phyloP scores from a whole-genome alignment of 2,113 vertebrate genomes.

The Motacilla tschutschensis region DNA sequence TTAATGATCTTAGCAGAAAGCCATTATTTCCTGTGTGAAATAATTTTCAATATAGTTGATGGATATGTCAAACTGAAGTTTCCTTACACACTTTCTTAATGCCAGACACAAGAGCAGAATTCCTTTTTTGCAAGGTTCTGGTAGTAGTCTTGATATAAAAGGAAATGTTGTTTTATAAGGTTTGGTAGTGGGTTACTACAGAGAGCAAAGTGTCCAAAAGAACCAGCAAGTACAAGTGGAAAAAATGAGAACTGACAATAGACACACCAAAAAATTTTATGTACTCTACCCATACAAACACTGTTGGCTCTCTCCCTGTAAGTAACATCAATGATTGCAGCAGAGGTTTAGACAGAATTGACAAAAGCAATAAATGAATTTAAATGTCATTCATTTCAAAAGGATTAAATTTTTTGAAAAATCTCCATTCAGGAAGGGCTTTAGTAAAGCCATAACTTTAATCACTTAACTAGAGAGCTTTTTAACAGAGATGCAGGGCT shows the following conservation, averaged over 20 bases:
- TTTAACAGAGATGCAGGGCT: neutral
- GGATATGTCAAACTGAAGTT: conserved; percentile 21
- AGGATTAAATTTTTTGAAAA: neutral
- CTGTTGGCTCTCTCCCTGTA: neutral
- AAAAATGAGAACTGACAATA: neutral
- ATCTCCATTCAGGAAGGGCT: neutral
- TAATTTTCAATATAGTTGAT: neutral
- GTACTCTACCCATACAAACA: neutral
- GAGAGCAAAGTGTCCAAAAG: neutral
- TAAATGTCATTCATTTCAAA: neutral
- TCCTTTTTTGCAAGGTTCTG: neutral
- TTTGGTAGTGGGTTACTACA: neutral
- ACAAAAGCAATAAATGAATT: neutral
- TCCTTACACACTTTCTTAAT: neutral
- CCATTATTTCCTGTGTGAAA: conserved; percentile 48
- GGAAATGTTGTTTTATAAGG: conserved; percentile 2
- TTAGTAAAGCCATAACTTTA: neutral
- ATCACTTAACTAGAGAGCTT: neutral
- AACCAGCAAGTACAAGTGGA: neutral
- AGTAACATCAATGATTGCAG: neutral
- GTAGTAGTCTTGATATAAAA: neutral
- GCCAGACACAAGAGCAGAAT: neutral
- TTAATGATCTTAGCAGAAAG: conserved; percentile 52
- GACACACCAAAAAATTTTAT: neutral
- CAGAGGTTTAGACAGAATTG: neutral